Evolutionary conservation across 2,888 invertebrate species (phyloP), one percentile per base, ranked within the genome.

Genomic region (Cephus runcator): DNA sequence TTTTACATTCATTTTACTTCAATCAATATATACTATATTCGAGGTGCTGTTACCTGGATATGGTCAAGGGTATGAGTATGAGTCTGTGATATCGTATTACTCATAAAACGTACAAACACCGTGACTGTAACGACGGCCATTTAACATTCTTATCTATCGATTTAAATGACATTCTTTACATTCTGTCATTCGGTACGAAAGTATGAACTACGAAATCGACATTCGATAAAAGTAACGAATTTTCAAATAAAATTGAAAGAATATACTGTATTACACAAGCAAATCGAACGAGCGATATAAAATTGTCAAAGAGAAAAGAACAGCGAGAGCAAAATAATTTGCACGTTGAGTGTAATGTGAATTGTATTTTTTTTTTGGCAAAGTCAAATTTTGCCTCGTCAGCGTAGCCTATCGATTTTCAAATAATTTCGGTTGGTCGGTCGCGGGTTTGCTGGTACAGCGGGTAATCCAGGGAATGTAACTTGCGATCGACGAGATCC

Each of bases 141-240:
- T 83, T 84, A 87, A 87, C 86, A 85, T 83, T 83, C 83, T 87
- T 83, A 87, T 87, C 86, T 84, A 81, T 86, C 88, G 82, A 80
- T 80, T 84, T 84, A 85, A 87, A 84, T 82, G 82, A 79, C 83
- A 85, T 82, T 86, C 85, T 86, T 85, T 83, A 83, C 84, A 85
- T 77, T 79, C 79, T n/a, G 34, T 23, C 68, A 69, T 74, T 73
- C 69, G 74, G 76, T 36, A 76, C 35, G 35, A 40, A 77, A 40
- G 71, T 56, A 74, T 69, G 76, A 73, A 75, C 81, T 76, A 30
- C 78, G 81, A 82, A 85, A 83, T 81, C 78, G 79, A 71, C 68
- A 76, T 77, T 82, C 82, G 84, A 85, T 85, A 87, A 82, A 79
- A 79, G 9, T 12, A 75, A 79, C 78, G 76, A 82, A 80, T 75